Percentiles rank a stretch among this genome's conserved stretches.
These are phyloP conservation scores for Coluber constrictor DNA, from an alignment of 2,797 vertebrate species.

Conservation along the genomic window DNA sequence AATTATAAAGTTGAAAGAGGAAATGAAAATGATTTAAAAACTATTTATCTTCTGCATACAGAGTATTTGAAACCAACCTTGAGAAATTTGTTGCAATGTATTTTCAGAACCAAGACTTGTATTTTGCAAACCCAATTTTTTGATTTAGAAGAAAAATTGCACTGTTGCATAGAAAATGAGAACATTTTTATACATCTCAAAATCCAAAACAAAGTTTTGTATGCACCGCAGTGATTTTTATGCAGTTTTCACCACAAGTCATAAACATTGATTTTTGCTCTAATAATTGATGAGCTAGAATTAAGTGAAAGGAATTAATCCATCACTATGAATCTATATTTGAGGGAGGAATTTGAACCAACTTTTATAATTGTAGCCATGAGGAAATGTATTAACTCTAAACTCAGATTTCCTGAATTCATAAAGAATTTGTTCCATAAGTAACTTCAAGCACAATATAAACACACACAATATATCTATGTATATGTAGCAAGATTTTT, in stretches of 20 bases:
- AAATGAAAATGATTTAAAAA: not conserved
- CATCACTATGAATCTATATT: not conserved
- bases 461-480: not conserved
- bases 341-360: not conserved
- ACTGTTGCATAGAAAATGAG: constrained; percentile 1
- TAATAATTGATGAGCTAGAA: not conserved
- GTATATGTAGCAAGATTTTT: not conserved
- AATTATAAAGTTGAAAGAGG: not conserved
- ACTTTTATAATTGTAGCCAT: not conserved
- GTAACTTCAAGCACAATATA: not conserved
- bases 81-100: not conserved
- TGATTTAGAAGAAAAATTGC: not conserved
- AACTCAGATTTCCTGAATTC: not conserved
- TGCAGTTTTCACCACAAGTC: not conserved
- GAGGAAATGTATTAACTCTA: not conserved
- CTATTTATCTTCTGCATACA: not conserved
- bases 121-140: not conserved
- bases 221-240: not conserved
- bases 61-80: not conserved
- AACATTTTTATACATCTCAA: not conserved
- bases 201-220: not conserved
- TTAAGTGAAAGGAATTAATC: not conserved
- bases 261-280: not conserved
- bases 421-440: not conserved
- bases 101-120: not conserved